These are phyloP conservation scores for Leptonema lineaticorne DNA, from an alignment of 1,140 invertebrate genomes.

Conservation along the genomic window DNA sequence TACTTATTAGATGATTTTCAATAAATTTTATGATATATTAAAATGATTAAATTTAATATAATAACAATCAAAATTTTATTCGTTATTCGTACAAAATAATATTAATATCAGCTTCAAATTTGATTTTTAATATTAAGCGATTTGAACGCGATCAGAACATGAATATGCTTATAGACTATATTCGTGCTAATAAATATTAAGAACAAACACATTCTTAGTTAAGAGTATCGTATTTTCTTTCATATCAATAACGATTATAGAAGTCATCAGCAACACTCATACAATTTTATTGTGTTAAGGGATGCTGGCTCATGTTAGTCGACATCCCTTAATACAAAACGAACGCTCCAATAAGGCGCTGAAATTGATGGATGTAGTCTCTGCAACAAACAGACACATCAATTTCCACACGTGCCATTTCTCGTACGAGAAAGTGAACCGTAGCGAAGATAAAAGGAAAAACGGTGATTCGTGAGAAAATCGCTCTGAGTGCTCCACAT, in stretches of 20 bases:
- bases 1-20: too few species aligned
- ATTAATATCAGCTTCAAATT: too few species aligned
- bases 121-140: too few species aligned
- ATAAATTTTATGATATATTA: too few species aligned
- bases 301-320: background rate
- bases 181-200: too few species aligned
- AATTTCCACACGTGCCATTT: constrained; percentile 1
- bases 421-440: background rate
- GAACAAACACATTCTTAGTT: too few species aligned
- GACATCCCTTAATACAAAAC: background rate
- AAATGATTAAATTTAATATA: too few species aligned
- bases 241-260: background rate
- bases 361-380: constrained; percentile 14
- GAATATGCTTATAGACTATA: too few species aligned
- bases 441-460: background rate
- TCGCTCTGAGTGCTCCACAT: background rate
- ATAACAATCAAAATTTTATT: too few species aligned
- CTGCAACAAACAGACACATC: constrained; percentile 10
- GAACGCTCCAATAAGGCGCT: constrained; percentile 1
- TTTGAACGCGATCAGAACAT: too few species aligned
- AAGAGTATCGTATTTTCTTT: too few species aligned
- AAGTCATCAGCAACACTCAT: background rate
- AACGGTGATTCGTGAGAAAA: background rate
- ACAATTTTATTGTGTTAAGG: background rate
- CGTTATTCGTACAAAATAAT: too few species aligned